phyloP scores from a whole-genome alignment of 2,797 vertebrate genomes.

The Melanotaenia pygmaea region DNA sequence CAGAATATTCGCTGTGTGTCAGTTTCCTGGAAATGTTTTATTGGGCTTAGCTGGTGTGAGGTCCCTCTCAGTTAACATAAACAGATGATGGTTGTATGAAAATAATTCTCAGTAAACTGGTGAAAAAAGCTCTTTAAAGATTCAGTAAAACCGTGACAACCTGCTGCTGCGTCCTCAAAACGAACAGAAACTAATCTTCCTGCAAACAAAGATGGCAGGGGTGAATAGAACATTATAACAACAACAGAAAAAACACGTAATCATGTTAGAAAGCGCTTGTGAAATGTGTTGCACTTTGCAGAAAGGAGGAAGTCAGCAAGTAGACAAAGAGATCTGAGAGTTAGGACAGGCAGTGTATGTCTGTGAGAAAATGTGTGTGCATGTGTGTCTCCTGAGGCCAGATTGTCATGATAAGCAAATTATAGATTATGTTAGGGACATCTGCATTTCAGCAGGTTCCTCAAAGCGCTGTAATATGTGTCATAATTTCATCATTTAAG shows the following conservation, averaged over 20 bases:
- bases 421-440: constrained; percentile 54
- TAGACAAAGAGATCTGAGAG: constrained; percentile 17
- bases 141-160: not conserved
- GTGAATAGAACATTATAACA: not conserved
- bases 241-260: not conserved
- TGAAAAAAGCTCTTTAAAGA: not conserved
- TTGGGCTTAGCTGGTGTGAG: not conserved
- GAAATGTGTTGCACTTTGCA: constrained; percentile 13
- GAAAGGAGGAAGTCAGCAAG: constrained; percentile 40
- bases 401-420: constrained; percentile 65
- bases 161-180: not conserved
- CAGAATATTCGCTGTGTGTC: not conserved
- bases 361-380: constrained; percentile 21
- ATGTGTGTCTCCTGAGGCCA: constrained; percentile 33
- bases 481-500: constrained; percentile 17
- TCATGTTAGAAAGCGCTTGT: constrained; percentile 12
- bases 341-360: constrained; percentile 8
- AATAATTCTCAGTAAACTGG: not conserved
- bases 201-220: not conserved
- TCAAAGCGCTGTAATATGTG: constrained; percentile 15
- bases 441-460: constrained; percentile 49
- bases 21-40: constrained; percentile 12
- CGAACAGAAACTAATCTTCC: not conserved
- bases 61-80: not conserved
- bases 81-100: not conserved